Base-by-base conservation (phyloP, 2,888 invertebrate genomes). In the Drosophila lacicola region DNA sequence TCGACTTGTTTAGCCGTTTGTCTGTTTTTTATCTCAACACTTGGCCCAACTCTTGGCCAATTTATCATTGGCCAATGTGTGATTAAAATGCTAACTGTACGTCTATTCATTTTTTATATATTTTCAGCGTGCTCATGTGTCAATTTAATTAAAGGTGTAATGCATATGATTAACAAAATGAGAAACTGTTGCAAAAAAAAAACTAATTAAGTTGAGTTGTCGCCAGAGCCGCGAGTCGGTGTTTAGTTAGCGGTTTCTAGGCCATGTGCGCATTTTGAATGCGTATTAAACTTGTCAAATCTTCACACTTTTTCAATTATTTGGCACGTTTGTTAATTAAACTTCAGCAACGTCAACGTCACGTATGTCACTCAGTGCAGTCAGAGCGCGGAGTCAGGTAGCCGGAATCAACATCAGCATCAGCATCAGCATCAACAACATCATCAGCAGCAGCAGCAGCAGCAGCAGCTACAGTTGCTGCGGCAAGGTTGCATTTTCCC, bases 281-380 rank as follows among this genome's bases (percentile, higher is more conserved):
- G 89, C 87, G 88, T 88, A 90, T 90, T 90, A 90, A 90, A 90
- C 90, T 90, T 91, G 91, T 90, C 90, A 90, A 90, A 90, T 90
- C 82, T 90, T 90, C 91, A 91, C 90, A 91, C 91, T 82, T 90
- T 90, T 90, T 86, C 88, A 90, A 90, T 85, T 90, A 90, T 90
- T 90, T 90, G 91, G 90, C 90, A 90, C 86, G 81, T 86, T 79
- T 82, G 80, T 90, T 91, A 90, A 91, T 90, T 91, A 91, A 90
- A 91, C 90, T 91, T 90, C 90, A 90, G 78, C 63, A 41, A 67
- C 65, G 79, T 74, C 80, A 77, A 79, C 80, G 82, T 82, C 85
- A 85, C 29, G 65, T 50, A 42, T 80, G 77, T 75, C 74, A 68
- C 47, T 62, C 73, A 77, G 44, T 57, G 56, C 44, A 55, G 44